Evolutionary conservation across 2,113 vertebrate species (phyloP).

Genomic region (Amphilophus citrinellus): DNA sequence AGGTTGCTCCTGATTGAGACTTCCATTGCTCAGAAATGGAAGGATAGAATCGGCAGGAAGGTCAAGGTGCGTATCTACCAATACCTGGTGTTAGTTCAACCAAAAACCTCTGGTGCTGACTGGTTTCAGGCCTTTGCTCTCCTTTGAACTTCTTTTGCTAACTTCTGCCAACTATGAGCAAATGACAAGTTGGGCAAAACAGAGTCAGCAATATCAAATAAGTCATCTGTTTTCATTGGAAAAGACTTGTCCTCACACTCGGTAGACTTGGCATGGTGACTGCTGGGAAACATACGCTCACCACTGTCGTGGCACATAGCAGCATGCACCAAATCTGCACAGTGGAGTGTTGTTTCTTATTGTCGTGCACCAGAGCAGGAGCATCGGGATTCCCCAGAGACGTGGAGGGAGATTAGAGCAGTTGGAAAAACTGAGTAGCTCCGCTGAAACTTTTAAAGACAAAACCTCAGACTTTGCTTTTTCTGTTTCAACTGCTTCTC

Average conservation of each 20-base stretch:
- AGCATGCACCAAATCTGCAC: not conserved
- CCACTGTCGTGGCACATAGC: not conserved
- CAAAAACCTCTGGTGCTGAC: not conserved
- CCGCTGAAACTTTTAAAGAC: not conserved
- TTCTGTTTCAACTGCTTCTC: not conserved
- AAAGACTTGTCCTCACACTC: not conserved
- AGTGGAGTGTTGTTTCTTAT: too few species aligned
- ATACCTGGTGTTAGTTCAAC: not conserved
- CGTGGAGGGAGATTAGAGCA: not conserved
- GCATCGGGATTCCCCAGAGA: not conserved
- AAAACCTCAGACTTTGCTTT: not conserved
- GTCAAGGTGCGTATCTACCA: conserved; percentile 85
- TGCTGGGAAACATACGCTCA: not conserved
- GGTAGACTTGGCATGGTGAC: not conserved
- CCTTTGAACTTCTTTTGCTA: accelerated
- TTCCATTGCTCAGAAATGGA: conserved; percentile 97
- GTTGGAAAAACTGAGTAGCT: not conserved
- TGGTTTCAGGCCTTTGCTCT: not conserved
- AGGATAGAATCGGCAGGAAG: conserved; percentile 90
- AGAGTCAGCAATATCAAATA: not conserved
- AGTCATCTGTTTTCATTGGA: not conserved
- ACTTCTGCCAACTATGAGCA: not conserved
- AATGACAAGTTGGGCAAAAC: not conserved
- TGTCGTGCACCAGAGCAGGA: not conserved
- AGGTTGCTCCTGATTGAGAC: conserved; percentile 88